Percentiles rank a stretch among this genome's conserved stretches.
phyloP scores from a whole-genome alignment of 1,140 invertebrate species.

The Planococcus citri region DNA sequence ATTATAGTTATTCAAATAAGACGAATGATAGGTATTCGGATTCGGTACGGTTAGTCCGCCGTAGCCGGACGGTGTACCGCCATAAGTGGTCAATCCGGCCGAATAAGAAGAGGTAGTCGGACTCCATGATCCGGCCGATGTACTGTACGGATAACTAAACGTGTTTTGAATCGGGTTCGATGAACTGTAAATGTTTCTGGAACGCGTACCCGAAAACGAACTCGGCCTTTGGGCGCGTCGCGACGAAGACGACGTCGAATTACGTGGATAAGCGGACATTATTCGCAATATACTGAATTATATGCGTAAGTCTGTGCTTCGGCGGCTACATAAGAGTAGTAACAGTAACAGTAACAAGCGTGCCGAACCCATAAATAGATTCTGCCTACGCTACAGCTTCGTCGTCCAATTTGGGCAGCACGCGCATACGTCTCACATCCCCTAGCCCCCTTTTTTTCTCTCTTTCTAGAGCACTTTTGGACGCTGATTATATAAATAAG shows the following conservation, averaged over 20 bases:
- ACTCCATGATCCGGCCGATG: background rate
- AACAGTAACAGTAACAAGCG: background rate
- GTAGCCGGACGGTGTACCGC: constrained; percentile 48
- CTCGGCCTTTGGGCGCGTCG: constrained; percentile 18
- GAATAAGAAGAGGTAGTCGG: constrained; percentile 15
- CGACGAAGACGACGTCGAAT: background rate
- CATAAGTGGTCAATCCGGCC: constrained; percentile 38
- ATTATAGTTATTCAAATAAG: constrained; percentile 31
- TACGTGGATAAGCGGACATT: constrained; percentile 9
- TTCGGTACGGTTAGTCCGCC: constrained; percentile 43
- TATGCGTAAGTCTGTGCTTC: no score
- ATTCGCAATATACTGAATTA: background rate
- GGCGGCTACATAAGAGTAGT: no score
- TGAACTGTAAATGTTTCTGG: constrained; percentile 23
- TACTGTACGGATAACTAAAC: constrained; percentile 13
- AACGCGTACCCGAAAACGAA: constrained; percentile 21
- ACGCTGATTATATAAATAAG: no score
- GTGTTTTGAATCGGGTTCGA: constrained; percentile 9
- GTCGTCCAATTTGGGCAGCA: background rate
- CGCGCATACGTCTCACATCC: background rate
- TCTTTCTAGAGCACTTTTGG: no score
- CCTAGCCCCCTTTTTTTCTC: no score
- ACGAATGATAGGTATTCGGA: constrained; percentile 29
- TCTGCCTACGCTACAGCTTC: background rate
- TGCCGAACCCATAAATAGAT: background rate